Percentiles rank a stretch among this genome's conserved stretches.
Evolutionary conservation across 2,888 invertebrate genomes (phyloP).

Genomic region (Pediacus dermestoides): DNA sequence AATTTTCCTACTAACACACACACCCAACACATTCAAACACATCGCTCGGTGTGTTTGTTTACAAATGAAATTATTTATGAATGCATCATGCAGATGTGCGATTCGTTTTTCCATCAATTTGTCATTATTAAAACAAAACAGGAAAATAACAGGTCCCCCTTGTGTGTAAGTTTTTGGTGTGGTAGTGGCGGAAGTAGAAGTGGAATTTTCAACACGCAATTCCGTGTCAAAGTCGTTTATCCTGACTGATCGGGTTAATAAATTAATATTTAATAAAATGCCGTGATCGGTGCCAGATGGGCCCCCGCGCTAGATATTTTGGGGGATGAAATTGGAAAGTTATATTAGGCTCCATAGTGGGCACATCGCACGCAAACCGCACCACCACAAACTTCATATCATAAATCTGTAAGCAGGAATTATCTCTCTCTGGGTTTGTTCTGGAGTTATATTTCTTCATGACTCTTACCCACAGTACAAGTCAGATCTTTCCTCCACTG

Average conservation of each 20-base stretch:
- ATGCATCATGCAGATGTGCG: no score
- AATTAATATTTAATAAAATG: slow-evolving; percentile 40
- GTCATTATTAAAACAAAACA: background rate
- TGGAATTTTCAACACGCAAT: slow-evolving; percentile 37
- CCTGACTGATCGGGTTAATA: slow-evolving; percentile 37
- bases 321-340: slow-evolving; percentile 31
- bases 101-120: slow-evolving; percentile 1
- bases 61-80: no score
- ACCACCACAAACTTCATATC: slow-evolving; percentile 31
- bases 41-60: no score
- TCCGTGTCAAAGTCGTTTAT: slow-evolving; percentile 38
- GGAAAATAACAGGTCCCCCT: no score
- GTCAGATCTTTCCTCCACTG: slow-evolving; percentile 30
- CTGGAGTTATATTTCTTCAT: slow-evolving; percentile 32
- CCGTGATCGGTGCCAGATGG: slow-evolving; percentile 33
- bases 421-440: slow-evolving; percentile 35
- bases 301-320: slow-evolving; percentile 25
- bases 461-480: slow-evolving; percentile 36
- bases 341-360: slow-evolving; percentile 23
- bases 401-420: slow-evolving; percentile 38
- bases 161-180: background rate
- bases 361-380: slow-evolving; percentile 27
- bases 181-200: slow-evolving; percentile 19
- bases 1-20: no score
- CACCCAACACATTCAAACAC: no score